Evolutionary conservation across 1,140 invertebrate genomes (phyloP).

Genomic region (Pseudomyrmex gracilis): DNA sequence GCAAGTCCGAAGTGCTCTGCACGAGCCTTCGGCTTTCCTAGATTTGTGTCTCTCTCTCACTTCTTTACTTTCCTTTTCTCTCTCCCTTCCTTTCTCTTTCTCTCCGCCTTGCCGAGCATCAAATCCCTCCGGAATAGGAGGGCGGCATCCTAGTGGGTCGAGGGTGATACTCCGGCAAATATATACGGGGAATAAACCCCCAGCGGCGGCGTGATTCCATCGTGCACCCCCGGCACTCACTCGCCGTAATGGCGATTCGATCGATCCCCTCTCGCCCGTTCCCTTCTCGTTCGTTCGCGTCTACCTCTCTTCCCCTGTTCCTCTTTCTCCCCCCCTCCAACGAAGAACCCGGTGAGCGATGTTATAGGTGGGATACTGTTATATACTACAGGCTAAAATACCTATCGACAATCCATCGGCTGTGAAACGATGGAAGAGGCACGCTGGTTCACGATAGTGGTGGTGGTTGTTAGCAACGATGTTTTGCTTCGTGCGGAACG

Average conservation of each 20-base stretch:
- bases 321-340: constrained; percentile 32
- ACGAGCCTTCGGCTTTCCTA: constrained; percentile 65
- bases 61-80: constrained; percentile 44
- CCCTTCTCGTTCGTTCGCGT: background rate
- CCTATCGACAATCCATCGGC: constrained; percentile 75
- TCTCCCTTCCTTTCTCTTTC: constrained; percentile 47
- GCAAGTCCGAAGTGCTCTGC: constrained; percentile 71
- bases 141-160: constrained; percentile 75
- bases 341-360: constrained; percentile 58
- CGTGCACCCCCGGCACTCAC: constrained; percentile 79
- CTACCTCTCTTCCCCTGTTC: constrained; percentile 42
- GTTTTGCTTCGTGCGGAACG: constrained; percentile 61
- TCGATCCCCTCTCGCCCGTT: constrained; percentile 75
- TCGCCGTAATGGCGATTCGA: constrained; percentile 83
- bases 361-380: constrained; percentile 72
- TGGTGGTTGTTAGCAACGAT: constrained; percentile 63
- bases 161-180: constrained; percentile 81
- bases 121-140: constrained; percentile 68
- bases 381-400: constrained; percentile 77
- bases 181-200: constrained; percentile 83
- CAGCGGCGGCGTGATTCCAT: constrained; percentile 83
- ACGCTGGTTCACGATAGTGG: constrained; percentile 43
- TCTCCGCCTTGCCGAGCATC: constrained; percentile 69
- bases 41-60: constrained; percentile 43
- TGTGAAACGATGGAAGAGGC: constrained; percentile 55